A percentile compares a stretch with the other conserved stretches of the same genome.
Evolutionary conservation across 1,140 invertebrate genomes (phyloP).

Genomic region (Drosophila sp.): DNA sequence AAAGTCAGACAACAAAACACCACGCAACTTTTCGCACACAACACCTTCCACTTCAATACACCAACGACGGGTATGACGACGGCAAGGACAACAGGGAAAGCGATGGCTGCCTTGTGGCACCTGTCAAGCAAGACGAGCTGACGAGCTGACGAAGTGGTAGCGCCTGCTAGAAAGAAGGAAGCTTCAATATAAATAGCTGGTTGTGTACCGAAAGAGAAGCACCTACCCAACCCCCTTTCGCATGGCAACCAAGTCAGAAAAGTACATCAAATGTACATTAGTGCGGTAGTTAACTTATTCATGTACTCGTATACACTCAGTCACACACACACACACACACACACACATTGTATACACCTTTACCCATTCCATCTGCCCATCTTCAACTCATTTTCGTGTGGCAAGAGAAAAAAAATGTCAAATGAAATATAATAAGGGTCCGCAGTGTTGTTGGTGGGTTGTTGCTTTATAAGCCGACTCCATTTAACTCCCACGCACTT

Average conservation of each 20-base stretch:
- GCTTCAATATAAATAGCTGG: constrained; percentile 62
- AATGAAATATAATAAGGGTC: constrained; percentile 65
- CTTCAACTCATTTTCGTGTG: constrained; percentile 38
- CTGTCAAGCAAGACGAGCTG: constrained; percentile 62
- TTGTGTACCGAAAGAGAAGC: constrained; percentile 14
- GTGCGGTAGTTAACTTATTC: constrained; percentile 73
- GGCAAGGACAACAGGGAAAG: neutral
- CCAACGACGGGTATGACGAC: neutral
- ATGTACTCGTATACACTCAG: constrained; percentile 49
- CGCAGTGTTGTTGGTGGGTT: neutral
- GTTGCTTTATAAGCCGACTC: constrained; percentile 55
- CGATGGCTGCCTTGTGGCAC: constrained; percentile 46
- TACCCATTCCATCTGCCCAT: neutral
- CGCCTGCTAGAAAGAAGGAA: constrained; percentile 13
- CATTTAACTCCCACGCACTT: constrained; percentile 59
- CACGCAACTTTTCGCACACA: constrained; percentile 50
- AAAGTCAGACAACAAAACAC: constrained; percentile 58
- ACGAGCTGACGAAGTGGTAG: constrained; percentile 54
- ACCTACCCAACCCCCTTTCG: constrained; percentile 16
- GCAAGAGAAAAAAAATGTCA: constrained; percentile 41
- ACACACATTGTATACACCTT: neutral
- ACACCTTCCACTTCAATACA: constrained; percentile 54
- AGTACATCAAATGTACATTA: constrained; percentile 76
- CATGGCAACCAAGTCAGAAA: constrained; percentile 37
- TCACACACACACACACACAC: constrained; percentile 18